Evolutionary conservation across 2,113 vertebrate species (phyloP), one percentile per base, ranked within the genome.

Genomic region (Hypocryptadius cinnamomeus): DNA sequence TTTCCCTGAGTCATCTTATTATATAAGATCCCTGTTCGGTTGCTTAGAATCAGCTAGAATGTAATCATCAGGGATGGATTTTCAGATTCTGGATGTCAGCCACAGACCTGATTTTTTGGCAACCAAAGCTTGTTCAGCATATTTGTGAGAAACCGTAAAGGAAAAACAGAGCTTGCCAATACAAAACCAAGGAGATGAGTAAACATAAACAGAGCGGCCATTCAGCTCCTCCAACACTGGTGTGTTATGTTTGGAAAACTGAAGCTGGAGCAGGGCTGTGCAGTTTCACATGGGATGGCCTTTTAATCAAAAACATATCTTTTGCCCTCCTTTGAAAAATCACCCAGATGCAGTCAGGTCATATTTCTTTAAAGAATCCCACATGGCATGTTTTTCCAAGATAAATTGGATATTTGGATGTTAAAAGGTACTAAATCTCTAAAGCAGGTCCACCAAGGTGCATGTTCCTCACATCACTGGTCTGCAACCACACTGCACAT

Each of bases 151-250:
- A 53, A 11, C 33, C 3, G 0, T 74, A 77, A 81, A 89, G 80
- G 89, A 88, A 81, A 90, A 87, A 53, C 2, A 53, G 33, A 74
- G 63, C 79, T 87, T 89, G 80, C 86, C 80, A 90, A 13, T 45
- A 50, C 13, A 81, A 86, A 94, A 76, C 60, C 77, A 84, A 93
- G 87, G 89, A 87, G 85, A 92, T 76, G 53, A 71, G 57, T 78
- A 91, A 92, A 95, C 44, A 78, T 37, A 82, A 91, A 79, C 22
- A 77, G 48, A 47, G 24, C 25, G 61, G 37, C 80, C 61, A 63
- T 71, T 64, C 69, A 54, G 89, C 44, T 73, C 69, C 77, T 80
- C 59, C 81, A 60, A 1, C 1, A 3, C n/a, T 60, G n/a, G 20
- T 57, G 61, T 78, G 50, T 76, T 87, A 5, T 35, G 30, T 68